Evolutionary conservation across 2,113 vertebrate genomes (phyloP).

Genomic region (Numenius arquata): DNA sequence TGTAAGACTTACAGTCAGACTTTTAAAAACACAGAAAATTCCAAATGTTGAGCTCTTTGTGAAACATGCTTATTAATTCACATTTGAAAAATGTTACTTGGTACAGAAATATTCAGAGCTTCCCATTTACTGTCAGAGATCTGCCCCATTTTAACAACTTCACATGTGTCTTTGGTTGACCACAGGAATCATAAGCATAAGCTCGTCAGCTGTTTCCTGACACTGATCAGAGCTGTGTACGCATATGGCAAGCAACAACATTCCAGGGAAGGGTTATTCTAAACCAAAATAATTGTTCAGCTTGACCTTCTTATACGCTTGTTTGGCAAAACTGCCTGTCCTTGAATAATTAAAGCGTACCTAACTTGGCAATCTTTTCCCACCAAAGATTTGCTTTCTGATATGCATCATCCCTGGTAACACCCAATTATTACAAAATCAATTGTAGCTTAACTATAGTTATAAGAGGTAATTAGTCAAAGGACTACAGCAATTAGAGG

Average conservation of each 20-base stretch:
- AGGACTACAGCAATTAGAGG: neutral
- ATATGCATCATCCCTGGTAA: neutral
- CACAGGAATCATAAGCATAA: neutral
- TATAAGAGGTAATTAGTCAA: conserved; percentile 21
- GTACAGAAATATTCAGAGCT: neutral
- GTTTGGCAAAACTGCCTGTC: conserved; percentile 26
- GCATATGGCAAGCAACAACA: neutral
- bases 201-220: neutral
- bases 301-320: conserved; percentile 15
- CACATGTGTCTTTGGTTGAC: neutral
- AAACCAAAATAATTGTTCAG: conserved; percentile 30
- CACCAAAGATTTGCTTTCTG: neutral
- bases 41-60: neutral
- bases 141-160: neutral
- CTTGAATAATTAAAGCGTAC: conserved; percentile 37
- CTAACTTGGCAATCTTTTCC: neutral
- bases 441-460: neutral
- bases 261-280: neutral
- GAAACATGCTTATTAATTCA: neutral
- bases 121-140: neutral
- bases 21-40: neutral
- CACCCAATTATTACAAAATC: conserved; percentile 22
- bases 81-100: neutral
- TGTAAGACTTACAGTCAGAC: neutral
- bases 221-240: neutral